A percentile compares a stretch with the other conserved stretches of the same genome.
phyloP scores from a whole-genome alignment of 2,113 vertebrate genomes.

The Echinops telfairi region DNA sequence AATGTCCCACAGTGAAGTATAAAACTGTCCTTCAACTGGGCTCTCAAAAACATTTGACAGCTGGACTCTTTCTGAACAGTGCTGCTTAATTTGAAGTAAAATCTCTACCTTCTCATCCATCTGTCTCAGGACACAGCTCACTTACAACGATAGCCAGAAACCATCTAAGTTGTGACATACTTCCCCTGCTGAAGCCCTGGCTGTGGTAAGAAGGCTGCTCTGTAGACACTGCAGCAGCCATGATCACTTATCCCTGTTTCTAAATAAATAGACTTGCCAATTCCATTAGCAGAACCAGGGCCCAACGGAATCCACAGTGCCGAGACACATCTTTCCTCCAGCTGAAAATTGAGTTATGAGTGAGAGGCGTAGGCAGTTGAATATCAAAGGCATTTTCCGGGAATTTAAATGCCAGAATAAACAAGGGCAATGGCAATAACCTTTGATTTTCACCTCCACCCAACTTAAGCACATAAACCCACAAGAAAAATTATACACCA shows the following conservation, averaged over 20 bases:
- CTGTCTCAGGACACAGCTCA: background rate
- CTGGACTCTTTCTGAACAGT: constrained; percentile 49
- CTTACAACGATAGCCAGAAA: background rate
- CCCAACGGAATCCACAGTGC: background rate
- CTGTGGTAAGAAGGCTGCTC: background rate
- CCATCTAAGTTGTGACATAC: background rate
- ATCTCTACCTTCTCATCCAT: background rate
- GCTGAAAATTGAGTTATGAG: constrained; percentile 46
- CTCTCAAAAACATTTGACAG: constrained; percentile 37
- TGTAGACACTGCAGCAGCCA: background rate
- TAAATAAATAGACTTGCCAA: constrained; percentile 50
- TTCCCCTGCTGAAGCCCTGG: background rate
- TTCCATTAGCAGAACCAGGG: constrained; percentile 27
- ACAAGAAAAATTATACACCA: constrained; percentile 55
- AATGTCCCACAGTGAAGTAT: constrained; percentile 35
- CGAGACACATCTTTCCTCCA: constrained; percentile 50
- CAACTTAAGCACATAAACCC: constrained; percentile 59
- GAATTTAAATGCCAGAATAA: constrained; percentile 61
- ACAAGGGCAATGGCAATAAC: constrained; percentile 71
- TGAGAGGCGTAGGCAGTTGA: background rate
- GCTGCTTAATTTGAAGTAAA: constrained; percentile 57
- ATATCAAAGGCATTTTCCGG: constrained; percentile 47
- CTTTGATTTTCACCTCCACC: constrained; percentile 66
- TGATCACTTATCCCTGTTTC: constrained; percentile 6
- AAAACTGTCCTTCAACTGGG: constrained; percentile 1